Conservation (phyloP, 2,888 invertebrate species). For the Achlya flavicornis region DNA sequence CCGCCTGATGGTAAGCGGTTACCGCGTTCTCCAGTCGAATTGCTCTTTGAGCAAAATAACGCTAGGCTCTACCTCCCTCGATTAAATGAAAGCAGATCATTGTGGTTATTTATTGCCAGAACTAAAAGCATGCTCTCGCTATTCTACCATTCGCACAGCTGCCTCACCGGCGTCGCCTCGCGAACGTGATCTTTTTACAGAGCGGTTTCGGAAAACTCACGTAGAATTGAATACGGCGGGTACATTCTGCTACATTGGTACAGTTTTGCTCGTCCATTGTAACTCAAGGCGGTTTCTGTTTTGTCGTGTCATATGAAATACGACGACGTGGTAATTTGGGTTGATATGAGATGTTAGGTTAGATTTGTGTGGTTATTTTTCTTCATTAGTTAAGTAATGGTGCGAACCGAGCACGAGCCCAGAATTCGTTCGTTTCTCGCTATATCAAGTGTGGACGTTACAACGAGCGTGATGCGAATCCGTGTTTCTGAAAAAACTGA, state of each 20-base stretch:
- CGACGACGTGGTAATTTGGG: not conserved
- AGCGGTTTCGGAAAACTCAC: not conserved
- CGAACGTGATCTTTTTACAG: slow-evolving; percentile 2
- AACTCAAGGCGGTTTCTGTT: not conserved
- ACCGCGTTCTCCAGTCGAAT: too few species aligned
- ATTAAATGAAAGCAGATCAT: too few species aligned
- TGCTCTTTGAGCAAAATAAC: too few species aligned
- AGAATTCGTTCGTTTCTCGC: too few species aligned
- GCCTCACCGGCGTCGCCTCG: not conserved
- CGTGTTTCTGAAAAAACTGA: too few species aligned
- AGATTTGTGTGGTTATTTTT: too few species aligned
- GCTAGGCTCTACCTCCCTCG: too few species aligned
- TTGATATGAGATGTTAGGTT: not conserved
- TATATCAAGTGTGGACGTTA: too few species aligned
- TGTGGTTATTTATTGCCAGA: too few species aligned
- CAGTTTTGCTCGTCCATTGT: slow-evolving; percentile 5
- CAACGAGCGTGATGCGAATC: too few species aligned
- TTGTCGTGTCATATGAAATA: not conserved
- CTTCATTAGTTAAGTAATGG: not conserved
- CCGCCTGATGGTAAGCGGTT: too few species aligned
- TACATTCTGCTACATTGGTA: not conserved
- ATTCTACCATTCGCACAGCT: not conserved
- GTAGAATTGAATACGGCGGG: slow-evolving; percentile 1
- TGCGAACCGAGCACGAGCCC: too few species aligned
- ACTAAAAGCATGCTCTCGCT: not conserved